Evolutionary conservation across 2,113 vertebrate species (phyloP), one percentile per base, ranked within the genome.

Genomic region (Seriola aureovittata): DNA sequence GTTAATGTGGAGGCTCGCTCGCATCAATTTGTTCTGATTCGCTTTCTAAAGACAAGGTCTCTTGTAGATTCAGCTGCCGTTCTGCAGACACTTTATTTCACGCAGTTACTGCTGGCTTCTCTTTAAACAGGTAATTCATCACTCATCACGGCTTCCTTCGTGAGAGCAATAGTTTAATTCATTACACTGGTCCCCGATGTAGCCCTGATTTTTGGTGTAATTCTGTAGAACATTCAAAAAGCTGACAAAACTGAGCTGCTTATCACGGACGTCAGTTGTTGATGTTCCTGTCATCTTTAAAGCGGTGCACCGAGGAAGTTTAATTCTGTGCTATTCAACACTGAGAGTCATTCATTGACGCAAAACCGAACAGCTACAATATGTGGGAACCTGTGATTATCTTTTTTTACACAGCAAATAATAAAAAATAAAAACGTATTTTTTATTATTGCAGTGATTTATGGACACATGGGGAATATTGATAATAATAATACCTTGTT

Each of bases 111-210:
- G 42, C 71, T 38, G 32, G 38, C 32, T 66, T 71, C 29, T 57
- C 74, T 78, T 82, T 57, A 60, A 77, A 74, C 77, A 88, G 64
- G 48, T 69, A 72, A 76, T 58, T 25, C 17, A 75, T 86, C 50
- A 71, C 7, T 85, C 70, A 79, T 85, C 80, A 78, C 57, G 25
- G 34, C 14, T 52, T 57, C 72, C 60, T 71, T 54, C 63, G 13
- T 48, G 12, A 23, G 65, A 29, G 32, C 67, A 50, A 44, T 16
- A 70, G 68, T 78, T 80, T 64, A 80, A 84, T 82, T 77, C 70
- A 81, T 57, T 62, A 75, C 67, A 64, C 12, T 25, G 6, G 72
- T 64, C 70, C 54, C 75, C 19, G 6, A 79, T 69, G 32, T 38
- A 44, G 59, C 12, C 38, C 10, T 50, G 13, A 58, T 71, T 68